These are phyloP conservation scores for Chaenocephalus aceratus DNA, from an alignment of 2,113 vertebrate species.

Conservation along the genomic window DNA sequence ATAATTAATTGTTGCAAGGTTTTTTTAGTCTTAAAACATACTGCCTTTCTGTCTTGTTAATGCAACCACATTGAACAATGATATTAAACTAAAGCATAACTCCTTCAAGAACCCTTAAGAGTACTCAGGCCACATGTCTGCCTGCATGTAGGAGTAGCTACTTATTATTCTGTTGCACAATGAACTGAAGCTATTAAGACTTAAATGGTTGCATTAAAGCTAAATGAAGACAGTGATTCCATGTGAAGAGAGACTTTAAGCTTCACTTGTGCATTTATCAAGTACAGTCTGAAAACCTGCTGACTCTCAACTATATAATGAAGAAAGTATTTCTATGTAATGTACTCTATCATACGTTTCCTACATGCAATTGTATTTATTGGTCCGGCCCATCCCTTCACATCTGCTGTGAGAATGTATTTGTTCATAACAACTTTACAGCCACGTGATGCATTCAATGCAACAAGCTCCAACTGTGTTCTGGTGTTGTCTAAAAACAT, in stretches of 20 bases:
- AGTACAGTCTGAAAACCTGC: neutral
- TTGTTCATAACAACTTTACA: neutral
- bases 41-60: neutral
- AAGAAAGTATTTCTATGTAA: neutral
- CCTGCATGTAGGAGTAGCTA: neutral
- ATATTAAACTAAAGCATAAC: neutral
- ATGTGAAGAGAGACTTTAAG: neutral
- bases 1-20: neutral
- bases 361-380: neutral
- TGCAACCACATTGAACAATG: neutral
- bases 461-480: neutral
- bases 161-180: neutral
- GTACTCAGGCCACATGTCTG: neutral
- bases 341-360: neutral
- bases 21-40: neutral
- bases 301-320: neutral
- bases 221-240: neutral
- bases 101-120: neutral
- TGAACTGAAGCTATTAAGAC: neutral
- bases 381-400: neutral
- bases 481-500: neutral
- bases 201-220: neutral
- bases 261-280: neutral
- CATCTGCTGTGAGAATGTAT: neutral
- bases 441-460: neutral